A percentile compares a stretch with the other conserved stretches of the same genome.
These are phyloP conservation scores for Caligus rogercresseyi DNA, from an alignment of 1,140 invertebrate genomes.

Conservation along the genomic window DNA sequence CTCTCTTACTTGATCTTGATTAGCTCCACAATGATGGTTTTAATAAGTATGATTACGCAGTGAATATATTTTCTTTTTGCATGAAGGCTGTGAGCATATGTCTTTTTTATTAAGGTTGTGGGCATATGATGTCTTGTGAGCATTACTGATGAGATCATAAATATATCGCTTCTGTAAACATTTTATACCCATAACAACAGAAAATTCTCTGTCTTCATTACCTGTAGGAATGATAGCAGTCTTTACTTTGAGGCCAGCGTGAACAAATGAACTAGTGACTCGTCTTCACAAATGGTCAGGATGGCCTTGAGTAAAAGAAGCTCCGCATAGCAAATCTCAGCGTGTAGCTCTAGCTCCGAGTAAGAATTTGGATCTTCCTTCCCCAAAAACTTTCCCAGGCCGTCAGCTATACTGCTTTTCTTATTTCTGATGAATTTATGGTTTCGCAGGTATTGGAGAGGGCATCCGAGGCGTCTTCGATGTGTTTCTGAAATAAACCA, in stretches of 20 bases:
- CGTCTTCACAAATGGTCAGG: conserved; percentile 81
- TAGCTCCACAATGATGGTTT: no score
- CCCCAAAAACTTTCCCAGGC: conserved; percentile 59
- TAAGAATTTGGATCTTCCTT: conserved; percentile 54
- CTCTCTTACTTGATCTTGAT: no score
- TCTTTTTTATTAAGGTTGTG: not conserved
- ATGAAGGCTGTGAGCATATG: conserved; percentile 4
- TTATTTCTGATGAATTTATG: conserved; percentile 47
- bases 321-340: conserved; percentile 85
- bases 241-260: conserved; percentile 76
- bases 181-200: no score
- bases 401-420: conserved; percentile 51
- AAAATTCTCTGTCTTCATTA: no score
- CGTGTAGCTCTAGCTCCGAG: conserved; percentile 69
- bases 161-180: no score
- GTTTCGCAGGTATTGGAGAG: conserved; percentile 55
- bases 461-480: conserved; percentile 48
- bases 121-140: no score
- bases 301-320: conserved; percentile 66
- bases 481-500: conserved; percentile 46
- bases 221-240: conserved; percentile 82
- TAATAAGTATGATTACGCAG: no score
- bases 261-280: conserved; percentile 83
- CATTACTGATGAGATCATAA: no score
- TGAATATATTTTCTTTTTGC: no score